Base-by-base conservation (phyloP, 2,797 vertebrate species). In the Alectoris magna region DNA sequence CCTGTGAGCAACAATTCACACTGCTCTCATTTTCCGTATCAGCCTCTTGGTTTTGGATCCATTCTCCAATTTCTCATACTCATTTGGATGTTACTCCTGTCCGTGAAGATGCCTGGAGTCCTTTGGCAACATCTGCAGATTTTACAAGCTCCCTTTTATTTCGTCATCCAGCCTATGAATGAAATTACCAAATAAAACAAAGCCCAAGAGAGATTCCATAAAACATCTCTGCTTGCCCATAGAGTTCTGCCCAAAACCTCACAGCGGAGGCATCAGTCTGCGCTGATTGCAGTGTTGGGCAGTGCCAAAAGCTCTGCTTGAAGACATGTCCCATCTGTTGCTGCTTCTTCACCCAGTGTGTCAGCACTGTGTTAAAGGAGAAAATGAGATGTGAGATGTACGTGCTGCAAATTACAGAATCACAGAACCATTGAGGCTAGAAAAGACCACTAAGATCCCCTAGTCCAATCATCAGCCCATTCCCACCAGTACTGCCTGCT, bases 261-360 rank as follows among this genome's bases (percentile, higher is more conserved):
- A 0, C 44, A 56, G 22, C 0, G 0, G 36, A 78, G 53, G 31
- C 0, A 0, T 44, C 73, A 75, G 59, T 46, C 46, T 0, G 1
- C 46, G 1, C 14, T 31, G 69, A 8, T 36, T 56, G 48, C 26
- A 48, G 62, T 3, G 1, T 11, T 49, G 41, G 44, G 51, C n/a
- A n/a, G 31, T 27, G 48, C 26, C 58, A 64, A 56, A 68, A 43
- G 18, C 22, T 53, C 71, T 41, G 44, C 46, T 58, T 53, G 74
- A 88, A 80, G 67, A 49, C 31, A 12, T 1, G 1, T 62, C 76
- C 87, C 89, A 78, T 75, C 87, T 88, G 69, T 58, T 90, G 62
- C 70, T 87, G 38, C 62, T 80, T 59, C 44, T 91, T 88, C 58
- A 87, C 64, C 41, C 71, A 72, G 67, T 0, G 0, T 29, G 31